These are phyloP conservation scores for Paradoxurus hermaphroditus DNA, from an alignment of 2,113 vertebrate genomes.

Conservation along the genomic window DNA sequence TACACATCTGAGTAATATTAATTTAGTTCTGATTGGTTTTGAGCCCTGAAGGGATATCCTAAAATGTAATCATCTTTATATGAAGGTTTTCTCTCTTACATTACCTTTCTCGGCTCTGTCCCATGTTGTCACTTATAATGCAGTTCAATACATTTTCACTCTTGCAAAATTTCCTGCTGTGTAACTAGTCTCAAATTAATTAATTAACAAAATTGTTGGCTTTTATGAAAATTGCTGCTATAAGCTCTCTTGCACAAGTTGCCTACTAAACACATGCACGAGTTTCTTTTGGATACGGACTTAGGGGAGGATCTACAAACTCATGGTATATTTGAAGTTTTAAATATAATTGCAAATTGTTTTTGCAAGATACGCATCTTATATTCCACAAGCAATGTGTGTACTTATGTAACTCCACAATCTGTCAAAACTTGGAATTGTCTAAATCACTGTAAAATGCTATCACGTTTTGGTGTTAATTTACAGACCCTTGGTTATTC, in stretches of 20 bases:
- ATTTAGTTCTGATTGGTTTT: background rate
- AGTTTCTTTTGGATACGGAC: background rate
- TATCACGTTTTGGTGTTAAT: background rate
- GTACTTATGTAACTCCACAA: background rate
- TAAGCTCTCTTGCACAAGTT: background rate
- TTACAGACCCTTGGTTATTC: background rate
- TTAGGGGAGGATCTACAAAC: background rate
- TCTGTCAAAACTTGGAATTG: background rate
- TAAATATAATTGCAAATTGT: background rate
- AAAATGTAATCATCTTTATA: background rate
- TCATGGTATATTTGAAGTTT: background rate
- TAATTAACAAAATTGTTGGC: background rate
- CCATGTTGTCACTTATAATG: background rate
- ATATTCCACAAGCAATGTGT: background rate
- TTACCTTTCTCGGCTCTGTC: background rate
- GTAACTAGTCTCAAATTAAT: background rate
- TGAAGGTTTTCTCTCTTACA: background rate
- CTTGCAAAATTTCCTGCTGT: background rate
- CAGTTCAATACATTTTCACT: background rate
- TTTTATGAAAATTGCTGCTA: background rate
- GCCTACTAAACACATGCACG: background rate
- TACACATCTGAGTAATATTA: background rate
- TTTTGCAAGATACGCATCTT: background rate
- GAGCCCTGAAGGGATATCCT: background rate
- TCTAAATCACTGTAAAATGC: background rate